These are phyloP conservation scores for Phaetusa simplex DNA, from an alignment of 2,113 vertebrate species.

Conservation along the genomic window DNA sequence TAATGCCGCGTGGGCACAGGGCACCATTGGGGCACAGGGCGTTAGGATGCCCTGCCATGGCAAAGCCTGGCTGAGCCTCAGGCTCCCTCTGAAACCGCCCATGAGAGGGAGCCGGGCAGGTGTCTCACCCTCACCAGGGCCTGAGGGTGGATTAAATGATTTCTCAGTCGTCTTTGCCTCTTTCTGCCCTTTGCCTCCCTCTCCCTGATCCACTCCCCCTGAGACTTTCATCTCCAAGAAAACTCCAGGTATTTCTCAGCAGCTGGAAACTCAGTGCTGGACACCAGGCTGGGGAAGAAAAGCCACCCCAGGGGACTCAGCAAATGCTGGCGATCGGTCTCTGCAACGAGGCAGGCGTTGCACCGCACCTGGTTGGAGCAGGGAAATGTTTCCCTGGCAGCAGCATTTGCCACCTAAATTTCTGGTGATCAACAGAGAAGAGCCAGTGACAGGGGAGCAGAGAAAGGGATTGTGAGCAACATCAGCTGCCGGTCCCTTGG, in stretches of 20 bases:
- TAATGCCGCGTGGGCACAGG: neutral
- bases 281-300: neutral
- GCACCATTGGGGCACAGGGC: neutral
- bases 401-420: neutral
- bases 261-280: neutral
- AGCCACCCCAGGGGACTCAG: neutral
- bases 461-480: accelerated
- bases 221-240: neutral
- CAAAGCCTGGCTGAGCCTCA: neutral
- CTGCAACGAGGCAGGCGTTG: accelerated
- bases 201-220: accelerated
- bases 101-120: accelerated
- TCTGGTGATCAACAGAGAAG: neutral
- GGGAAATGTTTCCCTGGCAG: neutral
- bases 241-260: neutral
- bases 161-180: neutral
- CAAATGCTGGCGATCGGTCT: accelerated
- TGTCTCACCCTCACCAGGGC: neutral
- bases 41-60: neutral
- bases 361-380: accelerated
- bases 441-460: accelerated
- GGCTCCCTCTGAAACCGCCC: neutral
- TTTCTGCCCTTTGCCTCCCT: neutral
- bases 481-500: accelerated
- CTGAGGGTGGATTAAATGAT: neutral